Percentiles rank a stretch among this genome's conserved stretches.
Conservation (phyloP, 1,140 invertebrate genomes). For the Octopus bimaculoides region DNA sequence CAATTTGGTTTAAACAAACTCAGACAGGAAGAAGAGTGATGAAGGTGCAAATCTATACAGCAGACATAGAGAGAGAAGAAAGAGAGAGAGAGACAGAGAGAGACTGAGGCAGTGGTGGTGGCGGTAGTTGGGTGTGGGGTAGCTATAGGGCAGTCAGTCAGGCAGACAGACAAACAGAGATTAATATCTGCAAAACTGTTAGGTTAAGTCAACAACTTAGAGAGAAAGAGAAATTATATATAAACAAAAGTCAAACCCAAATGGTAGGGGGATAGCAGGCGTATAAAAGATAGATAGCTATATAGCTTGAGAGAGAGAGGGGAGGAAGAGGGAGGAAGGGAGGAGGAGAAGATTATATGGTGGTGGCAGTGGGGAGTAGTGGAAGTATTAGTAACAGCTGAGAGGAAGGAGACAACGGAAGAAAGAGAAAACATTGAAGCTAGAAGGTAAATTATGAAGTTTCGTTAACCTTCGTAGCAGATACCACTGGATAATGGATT, state of each 20-base stretch:
- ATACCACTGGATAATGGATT: no score
- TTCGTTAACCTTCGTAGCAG: no score
- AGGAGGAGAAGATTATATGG: background rate
- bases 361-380: background rate
- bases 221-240: no score
- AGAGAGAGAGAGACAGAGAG: background rate
- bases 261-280: background rate
- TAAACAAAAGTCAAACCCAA: background rate
- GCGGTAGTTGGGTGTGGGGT: background rate
- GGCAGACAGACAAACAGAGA: background rate
- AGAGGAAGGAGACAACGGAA: background rate
- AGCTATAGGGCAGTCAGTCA: background rate
- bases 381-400: background rate
- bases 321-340: background rate
- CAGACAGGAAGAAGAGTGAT: background rate
- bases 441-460: no score
- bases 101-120: background rate
- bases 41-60: background rate
- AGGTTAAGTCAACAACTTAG: no score
- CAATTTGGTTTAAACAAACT: background rate
- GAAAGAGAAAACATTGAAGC: no score
- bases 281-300: background rate
- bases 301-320: background rate
- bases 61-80: background rate
- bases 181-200: no score